A percentile compares a stretch with the other conserved stretches of the same genome.
Evolutionary conservation across 2,888 invertebrate genomes (phyloP).

Genomic region (Elmis aenea): DNA sequence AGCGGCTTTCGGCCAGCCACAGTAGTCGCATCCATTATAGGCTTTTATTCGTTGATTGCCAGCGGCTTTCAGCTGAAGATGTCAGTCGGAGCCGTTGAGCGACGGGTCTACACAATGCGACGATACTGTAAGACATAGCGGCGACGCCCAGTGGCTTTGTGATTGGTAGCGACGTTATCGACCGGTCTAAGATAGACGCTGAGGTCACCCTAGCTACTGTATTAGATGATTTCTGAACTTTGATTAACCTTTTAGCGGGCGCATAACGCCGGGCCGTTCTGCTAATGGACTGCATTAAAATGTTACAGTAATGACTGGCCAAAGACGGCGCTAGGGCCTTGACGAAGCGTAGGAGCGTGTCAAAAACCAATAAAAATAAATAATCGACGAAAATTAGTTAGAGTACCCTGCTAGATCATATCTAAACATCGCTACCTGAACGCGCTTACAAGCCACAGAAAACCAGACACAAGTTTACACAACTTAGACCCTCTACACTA

Average conservation of each 20-base stretch:
- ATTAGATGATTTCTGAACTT: slow-evolving; percentile 18
- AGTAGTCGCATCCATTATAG: slow-evolving; percentile 26
- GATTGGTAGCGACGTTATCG: slow-evolving; percentile 33
- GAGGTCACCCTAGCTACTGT: slow-evolving; percentile 22
- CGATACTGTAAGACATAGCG: slow-evolving; percentile 13
- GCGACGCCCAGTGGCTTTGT: slow-evolving; percentile 32
- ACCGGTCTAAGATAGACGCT: slow-evolving; percentile 21
- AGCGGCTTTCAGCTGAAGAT: slow-evolving; percentile 20
- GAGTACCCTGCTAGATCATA: slow-evolving; percentile 16
- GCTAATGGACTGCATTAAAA: slow-evolving; percentile 28
- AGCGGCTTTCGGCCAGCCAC: slow-evolving; percentile 16
- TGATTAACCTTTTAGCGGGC: slow-evolving; percentile 20
- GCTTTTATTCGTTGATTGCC: slow-evolving; percentile 26
- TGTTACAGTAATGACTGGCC: slow-evolving; percentile 16
- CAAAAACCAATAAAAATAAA: slow-evolving; percentile 18
- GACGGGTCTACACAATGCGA: slow-evolving; percentile 27
- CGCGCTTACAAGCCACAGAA: slow-evolving; percentile 15
- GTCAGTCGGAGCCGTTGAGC: slow-evolving; percentile 20
- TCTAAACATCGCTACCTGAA: slow-evolving; percentile 14
- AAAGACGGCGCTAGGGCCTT: neutral
- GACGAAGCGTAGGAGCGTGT: slow-evolving; percentile 19
- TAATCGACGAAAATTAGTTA: slow-evolving; percentile 15
- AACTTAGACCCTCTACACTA: too few relatives aligned
- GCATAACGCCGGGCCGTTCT: slow-evolving; percentile 11
- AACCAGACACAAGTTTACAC: too few relatives aligned